A percentile compares a stretch with the other conserved stretches of the same genome.
Evolutionary conservation across 2,797 vertebrate genomes (phyloP).

Genomic region (Martes flavigula): DNA sequence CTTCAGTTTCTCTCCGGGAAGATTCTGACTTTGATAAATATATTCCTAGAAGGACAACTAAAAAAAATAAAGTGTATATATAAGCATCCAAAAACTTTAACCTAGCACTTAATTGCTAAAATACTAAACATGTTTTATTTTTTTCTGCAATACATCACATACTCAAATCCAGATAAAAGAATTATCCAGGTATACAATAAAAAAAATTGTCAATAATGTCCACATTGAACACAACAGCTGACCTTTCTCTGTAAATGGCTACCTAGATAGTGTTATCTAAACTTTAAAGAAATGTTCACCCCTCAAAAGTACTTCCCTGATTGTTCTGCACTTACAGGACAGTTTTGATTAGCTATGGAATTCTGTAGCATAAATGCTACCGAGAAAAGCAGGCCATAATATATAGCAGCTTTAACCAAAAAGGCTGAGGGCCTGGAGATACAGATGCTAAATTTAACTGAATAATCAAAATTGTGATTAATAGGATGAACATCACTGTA

Average conservation of each 20-base stretch:
- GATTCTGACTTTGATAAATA: slow-evolving; percentile 33
- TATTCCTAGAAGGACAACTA: neutral
- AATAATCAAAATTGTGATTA: slow-evolving; percentile 25
- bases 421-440: neutral
- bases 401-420: neutral
- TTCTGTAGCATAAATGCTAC: neutral
- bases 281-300: slow-evolving; percentile 4
- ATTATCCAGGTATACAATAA: neutral
- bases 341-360: slow-evolving; percentile 42
- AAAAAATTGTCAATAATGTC: neutral
- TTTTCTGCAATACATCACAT: neutral
- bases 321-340: slow-evolving; percentile 1
- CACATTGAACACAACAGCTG: neutral
- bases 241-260: slow-evolving; percentile 30
- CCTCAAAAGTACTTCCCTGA: neutral
- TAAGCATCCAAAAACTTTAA: slow-evolving; percentile 39
- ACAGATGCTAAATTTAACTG: neutral
- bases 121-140: slow-evolving; percentile 24
- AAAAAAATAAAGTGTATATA: neutral
- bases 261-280: neutral
- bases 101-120: slow-evolving; percentile 33
- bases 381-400: neutral
- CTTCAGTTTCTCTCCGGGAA: neutral
- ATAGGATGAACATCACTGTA: neutral
- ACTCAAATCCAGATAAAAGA: neutral